phyloP scores from a whole-genome alignment of 1,140 invertebrate genomes.

The Philopotamus ludificatus region DNA sequence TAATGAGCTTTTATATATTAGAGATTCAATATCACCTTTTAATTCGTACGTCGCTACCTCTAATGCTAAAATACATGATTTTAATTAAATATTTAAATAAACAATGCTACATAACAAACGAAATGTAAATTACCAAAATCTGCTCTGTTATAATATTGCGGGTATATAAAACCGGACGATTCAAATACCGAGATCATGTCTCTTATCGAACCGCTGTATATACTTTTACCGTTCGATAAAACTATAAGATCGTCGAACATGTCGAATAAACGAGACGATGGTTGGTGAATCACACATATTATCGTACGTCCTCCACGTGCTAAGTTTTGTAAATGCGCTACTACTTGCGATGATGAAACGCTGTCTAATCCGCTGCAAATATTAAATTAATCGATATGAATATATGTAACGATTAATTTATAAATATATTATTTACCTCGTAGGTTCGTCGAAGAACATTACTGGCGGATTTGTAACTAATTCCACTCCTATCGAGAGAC shows the following conservation, averaged over 20 bases:
- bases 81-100: constrained; percentile 27
- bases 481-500: constrained; percentile 81
- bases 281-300: constrained; percentile 86
- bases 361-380: constrained; percentile 72
- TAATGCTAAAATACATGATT: constrained; percentile 45
- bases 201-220: constrained; percentile 60
- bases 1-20: constrained; percentile 20
- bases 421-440: constrained; percentile 50
- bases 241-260: constrained; percentile 67
- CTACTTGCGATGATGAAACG: constrained; percentile 67
- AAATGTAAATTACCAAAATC: constrained; percentile 63
- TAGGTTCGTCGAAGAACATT: constrained; percentile 70
- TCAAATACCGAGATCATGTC: constrained; percentile 56
- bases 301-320: constrained; percentile 74
- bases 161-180: constrained; percentile 59
- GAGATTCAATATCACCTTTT: constrained; percentile 45
- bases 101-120: not conserved
- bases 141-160: constrained; percentile 67
- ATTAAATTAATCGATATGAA: not conserved
- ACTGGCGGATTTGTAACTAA: constrained; percentile 78
- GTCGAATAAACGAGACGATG: constrained; percentile 78
- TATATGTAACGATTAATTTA: too few relatives aligned
- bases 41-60: constrained; percentile 51
- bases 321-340: constrained; percentile 65
- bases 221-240: constrained; percentile 58